Evolutionary conservation across 2,888 invertebrate species (phyloP), one percentile per base, ranked within the genome.

Genomic region (Pyrgus malvae): DNA sequence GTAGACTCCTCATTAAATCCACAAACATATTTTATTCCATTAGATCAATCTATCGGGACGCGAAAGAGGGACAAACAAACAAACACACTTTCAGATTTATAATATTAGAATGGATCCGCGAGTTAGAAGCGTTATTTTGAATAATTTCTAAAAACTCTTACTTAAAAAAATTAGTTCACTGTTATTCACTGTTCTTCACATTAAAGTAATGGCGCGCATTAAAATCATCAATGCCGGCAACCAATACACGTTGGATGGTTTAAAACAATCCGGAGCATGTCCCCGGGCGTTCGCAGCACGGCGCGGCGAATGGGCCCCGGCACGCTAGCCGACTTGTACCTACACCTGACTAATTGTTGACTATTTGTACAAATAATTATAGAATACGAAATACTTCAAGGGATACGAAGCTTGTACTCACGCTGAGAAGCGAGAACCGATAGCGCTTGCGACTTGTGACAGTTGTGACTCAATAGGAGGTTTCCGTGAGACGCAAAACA

Each of bases 211-310:
- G 71, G 61, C 56, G 64, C 65, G 64, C 75, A 83, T 82, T 82
- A 82, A 80, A 80, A 71, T 75, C 77, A 76, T 80, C 83, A 80
- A 82, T 79, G 72, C 68, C 64, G 58, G 76, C 81, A 80, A 83
- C 83, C 83, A 83, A 84, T 83, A 74, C 68, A 64, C 66, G 65
- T 69, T 69, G 66, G 68, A 77, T 75, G 77, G 78, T 78, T 72
- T 73, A 69, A 74, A 76, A 69, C 71, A 72, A 72, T 72, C 69
- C 64, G 50, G 60, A 63, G 42, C 55, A 55, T 61, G 65, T 58
- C 77, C 77, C 66, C 66, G 60, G 78, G 80, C 76, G 62, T 70
- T 70, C 65, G 63, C 60, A 62, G 67, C 66, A 62, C 64, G 63
- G 67, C 62, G 67, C 65, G 65, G 65, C 76, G 78, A 83, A 83